phyloP scores from a whole-genome alignment of 2,113 vertebrate genomes.

The Pao palembangensis region DNA sequence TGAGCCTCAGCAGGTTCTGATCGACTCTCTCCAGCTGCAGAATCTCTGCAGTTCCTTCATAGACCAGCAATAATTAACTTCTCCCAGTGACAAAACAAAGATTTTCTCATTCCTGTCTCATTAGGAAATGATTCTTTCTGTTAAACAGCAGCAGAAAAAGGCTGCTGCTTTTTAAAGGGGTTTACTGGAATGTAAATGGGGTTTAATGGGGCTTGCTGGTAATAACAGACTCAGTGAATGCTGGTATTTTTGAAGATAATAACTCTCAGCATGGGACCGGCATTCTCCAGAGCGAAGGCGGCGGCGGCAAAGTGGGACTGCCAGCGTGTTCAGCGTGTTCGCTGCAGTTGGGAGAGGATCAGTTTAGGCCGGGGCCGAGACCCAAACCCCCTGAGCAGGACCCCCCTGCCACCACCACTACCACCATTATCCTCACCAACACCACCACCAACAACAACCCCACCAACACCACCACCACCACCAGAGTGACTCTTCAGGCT shows the following conservation, averaged over 20 bases:
- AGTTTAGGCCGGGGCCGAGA: background rate
- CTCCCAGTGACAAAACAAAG: conserved; percentile 58
- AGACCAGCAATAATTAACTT: conserved; percentile 57
- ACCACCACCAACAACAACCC: too few relatives aligned
- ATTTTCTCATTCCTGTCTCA: conserved; percentile 52
- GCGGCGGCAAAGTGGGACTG: conserved; percentile 36
- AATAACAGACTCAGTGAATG: conserved; percentile 51
- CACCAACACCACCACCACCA: conserved; percentile 20
- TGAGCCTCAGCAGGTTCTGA: conserved; percentile 58
- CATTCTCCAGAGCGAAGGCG: conserved; percentile 14
- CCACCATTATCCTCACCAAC: too few relatives aligned
- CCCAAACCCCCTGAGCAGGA: too few relatives aligned
- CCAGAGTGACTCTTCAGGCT: conserved; percentile 18
- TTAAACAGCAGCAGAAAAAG: conserved; percentile 29
- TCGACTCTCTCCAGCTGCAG: conserved; percentile 59
- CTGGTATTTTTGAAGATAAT: conserved; percentile 49
- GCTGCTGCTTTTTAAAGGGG: conserved; percentile 21
- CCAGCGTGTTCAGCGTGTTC: conserved; percentile 31
- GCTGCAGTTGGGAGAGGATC: background rate
- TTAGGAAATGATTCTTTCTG: conserved; percentile 43
- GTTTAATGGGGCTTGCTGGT: conserved; percentile 58
- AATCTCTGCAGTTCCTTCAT: conserved; percentile 46
- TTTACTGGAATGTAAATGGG: conserved; percentile 56
- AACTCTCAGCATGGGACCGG: conserved; percentile 20
- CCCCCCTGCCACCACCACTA: too few relatives aligned